Evolutionary conservation across 2,113 vertebrate species (phyloP).

Genomic region (Notechis scutatus): DNA sequence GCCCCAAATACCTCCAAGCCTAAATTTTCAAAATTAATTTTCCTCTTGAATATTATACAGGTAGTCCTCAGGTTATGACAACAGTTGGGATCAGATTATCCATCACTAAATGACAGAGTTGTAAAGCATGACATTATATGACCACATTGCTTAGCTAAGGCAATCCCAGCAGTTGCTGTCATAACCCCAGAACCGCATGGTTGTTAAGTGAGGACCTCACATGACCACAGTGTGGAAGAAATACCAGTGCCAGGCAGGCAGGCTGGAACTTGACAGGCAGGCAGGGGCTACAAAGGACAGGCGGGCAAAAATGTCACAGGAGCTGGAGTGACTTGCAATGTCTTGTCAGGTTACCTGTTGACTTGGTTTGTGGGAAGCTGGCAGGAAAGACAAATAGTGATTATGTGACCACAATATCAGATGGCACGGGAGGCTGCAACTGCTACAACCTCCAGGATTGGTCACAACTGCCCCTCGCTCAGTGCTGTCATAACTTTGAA

Average conservation of each 20-base stretch:
- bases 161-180: background rate
- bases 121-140: background rate
- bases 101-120: background rate
- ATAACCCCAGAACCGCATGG: background rate
- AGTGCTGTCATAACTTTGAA: background rate
- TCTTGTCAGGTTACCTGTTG: background rate
- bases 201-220: background rate
- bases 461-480: background rate
- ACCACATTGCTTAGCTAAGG: background rate
- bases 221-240: background rate
- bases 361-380: background rate
- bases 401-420: background rate
- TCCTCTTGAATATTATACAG: background rate
- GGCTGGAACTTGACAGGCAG: background rate
- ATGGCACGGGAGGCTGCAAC: background rate
- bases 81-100: background rate
- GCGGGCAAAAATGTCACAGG: background rate
- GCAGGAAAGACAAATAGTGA: background rate
- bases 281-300: too few species aligned
- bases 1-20: background rate
- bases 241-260: background rate
- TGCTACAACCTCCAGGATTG: background rate
- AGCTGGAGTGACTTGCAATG: background rate
- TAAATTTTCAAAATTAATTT: background rate
- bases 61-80: background rate